These are phyloP conservation scores for Cochlearius cochlearius DNA, from an alignment of 2,113 vertebrate genomes.

Conservation along the genomic window DNA sequence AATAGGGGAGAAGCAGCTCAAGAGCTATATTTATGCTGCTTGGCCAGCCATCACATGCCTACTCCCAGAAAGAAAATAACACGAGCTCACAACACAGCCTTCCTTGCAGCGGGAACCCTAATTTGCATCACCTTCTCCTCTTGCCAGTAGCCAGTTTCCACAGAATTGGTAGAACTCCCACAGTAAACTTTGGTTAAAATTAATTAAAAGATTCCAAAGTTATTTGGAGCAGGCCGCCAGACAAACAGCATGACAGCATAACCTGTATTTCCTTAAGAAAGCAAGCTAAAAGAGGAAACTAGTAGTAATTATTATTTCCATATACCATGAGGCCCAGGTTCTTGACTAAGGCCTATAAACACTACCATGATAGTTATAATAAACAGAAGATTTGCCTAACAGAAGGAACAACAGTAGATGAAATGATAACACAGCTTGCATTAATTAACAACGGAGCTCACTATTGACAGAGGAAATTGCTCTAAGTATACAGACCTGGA, in stretches of 20 bases:
- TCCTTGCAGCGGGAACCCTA: neutral
- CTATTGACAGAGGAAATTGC: constrained; percentile 26
- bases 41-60: neutral
- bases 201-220: constrained; percentile 23
- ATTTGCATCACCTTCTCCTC: neutral
- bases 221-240: neutral
- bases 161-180: neutral
- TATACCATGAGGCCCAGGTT: neutral
- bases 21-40: constrained; percentile 4
- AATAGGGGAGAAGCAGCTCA: neutral
- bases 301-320: neutral
- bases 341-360: constrained; percentile 26
- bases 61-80: neutral
- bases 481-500: neutral
- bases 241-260: neutral
- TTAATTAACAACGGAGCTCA: constrained; percentile 39
- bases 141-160: neutral
- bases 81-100: neutral
- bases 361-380: neutral
- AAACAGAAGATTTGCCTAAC: constrained; percentile 25
- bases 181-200: constrained; percentile 30
- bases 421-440: constrained; percentile 34
- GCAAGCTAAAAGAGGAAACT: constrained; percentile 20
- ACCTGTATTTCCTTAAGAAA: neutral
- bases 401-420: constrained; percentile 39